Base-by-base conservation (phyloP, 1,140 invertebrate genomes). In the Aphidius gifuensis region DNA sequence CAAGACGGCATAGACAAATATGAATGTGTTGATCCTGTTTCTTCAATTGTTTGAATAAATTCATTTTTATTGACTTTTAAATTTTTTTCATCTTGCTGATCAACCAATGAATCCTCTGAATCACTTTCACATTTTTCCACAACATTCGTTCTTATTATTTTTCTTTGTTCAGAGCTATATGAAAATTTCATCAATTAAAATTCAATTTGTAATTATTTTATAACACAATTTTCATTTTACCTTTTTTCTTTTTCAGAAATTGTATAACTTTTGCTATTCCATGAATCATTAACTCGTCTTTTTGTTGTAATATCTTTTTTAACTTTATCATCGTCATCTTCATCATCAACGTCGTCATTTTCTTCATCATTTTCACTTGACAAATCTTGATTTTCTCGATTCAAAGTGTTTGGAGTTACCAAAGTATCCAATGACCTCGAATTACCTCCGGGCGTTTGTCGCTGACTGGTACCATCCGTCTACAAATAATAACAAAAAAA, bases 1-100 rank as follows among this genome's bases (percentile, higher is more conserved):
- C 91, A 87, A 6, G 90, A 91, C 9, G 89, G 89, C 90, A 92
- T 92, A 0, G 90, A 92, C 3, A 92, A 82, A 66, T 88, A 90
- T 1, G 88, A 90, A 65, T 87, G 87, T 0, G 89, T 87, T 0
- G 79, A 81, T 9, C 72, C 71, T 9, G 72, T 67, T 9, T 66
- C 66, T 57, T 80, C 78, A 60, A 77, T 71, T 5, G 67, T 67
- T 7, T 59, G 71, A 16, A 58, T 61, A 9, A 69, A 72, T 48
- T 64, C 71, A 45, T 75, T 74, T 32, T 32, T 32, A 32, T 32
- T 32, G 4, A 32, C 1, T 57, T 77, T 74, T 42, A 74, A 50
- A 1, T 70, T 73, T 47, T 80, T 71, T 7, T 78, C 45, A 7
- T 66, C 73, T 11, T 74, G 70, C 38, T 71, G 48, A 61, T 73